Evolutionary conservation across 2,888 invertebrate species (phyloP), one percentile per base, ranked within the genome.

Genomic region (Leucoma salicis): DNA sequence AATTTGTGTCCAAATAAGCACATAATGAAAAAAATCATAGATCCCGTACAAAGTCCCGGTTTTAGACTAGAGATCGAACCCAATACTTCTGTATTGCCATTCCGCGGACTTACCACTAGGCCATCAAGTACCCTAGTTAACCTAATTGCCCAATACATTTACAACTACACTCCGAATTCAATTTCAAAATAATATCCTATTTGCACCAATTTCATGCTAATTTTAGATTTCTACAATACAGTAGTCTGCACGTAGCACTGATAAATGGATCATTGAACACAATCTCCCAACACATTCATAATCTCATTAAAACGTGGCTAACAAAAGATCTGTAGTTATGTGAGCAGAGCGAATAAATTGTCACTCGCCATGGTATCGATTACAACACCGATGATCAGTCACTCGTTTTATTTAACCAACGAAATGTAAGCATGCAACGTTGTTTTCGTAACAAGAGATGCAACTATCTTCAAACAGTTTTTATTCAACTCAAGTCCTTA

Each of bases 401-500:
- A 49, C 54, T 57, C 57, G 57, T 63, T 66, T 68, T 58, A 69
- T 70, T 67, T 72, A 60, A 57, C 61, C 55, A 65, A 60, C 60
- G 51, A 63, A 59, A 66, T 58, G 62, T 47, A 55, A 56, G 61
- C 61, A 74, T 75, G 77, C 73, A 74, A 74, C 61, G 44, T 4
- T 21, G 43, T 74, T 77, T 68, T 77, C 70, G 76, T 60, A 78
- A 78, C 44, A 45, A 51, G 51, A 70, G 63, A 74, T 76, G 71
- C 75, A 76, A 77, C 64, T 57, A 18, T 57, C 43, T 42, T 40
- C 42, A 46, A 54, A 56, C 43, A 57, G 61, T 78, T 78, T 76
- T 74, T 75, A 70, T 71, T 63, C 65, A 59, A 44, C 46, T 60
- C 65, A 61, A 72, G 70, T 78, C 68, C 70, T 62, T 66, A 27